These are phyloP conservation scores for Ernsta delagoae DNA, from an alignment of 2,888 invertebrate genomes.

Conservation along the genomic window DNA sequence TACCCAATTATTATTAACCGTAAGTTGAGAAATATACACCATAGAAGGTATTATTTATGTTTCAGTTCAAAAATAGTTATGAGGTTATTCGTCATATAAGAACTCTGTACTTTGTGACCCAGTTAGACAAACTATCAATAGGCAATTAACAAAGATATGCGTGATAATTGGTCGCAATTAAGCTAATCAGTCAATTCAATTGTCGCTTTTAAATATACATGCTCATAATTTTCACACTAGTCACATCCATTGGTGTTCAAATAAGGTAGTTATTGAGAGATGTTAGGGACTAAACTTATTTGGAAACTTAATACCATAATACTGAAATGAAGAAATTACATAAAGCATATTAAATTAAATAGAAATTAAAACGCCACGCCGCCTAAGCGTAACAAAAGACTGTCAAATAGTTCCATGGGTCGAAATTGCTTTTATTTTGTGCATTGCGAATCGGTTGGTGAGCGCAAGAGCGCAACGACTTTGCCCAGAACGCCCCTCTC, in stretches of 20 bases:
- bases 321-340: background rate
- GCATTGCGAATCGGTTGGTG: conserved; percentile 56
- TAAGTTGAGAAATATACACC: no score
- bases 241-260: background rate
- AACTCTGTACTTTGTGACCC: background rate
- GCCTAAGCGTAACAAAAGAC: conserved; percentile 49
- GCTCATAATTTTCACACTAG: background rate
- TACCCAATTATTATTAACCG: no score
- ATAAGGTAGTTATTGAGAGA: background rate
- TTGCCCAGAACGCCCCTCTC: conserved; percentile 54
- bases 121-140: conserved; percentile 19
- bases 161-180: conserved; percentile 7
- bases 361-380: conserved; percentile 26
- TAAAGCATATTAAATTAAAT: conserved; percentile 8
- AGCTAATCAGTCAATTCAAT: conserved; percentile 14
- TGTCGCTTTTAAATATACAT: background rate
- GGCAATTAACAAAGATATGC: conserved; percentile 17
- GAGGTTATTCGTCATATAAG: background rate
- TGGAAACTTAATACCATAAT: background rate
- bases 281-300: background rate
- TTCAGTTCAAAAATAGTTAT: background rate
- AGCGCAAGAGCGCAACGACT: conserved; percentile 49
- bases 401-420: conserved; percentile 61
- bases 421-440: conserved; percentile 55
- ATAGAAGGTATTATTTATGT: no score